phyloP scores from a whole-genome alignment of 1,140 invertebrate species.

The Gryllus bimaculatus region DNA sequence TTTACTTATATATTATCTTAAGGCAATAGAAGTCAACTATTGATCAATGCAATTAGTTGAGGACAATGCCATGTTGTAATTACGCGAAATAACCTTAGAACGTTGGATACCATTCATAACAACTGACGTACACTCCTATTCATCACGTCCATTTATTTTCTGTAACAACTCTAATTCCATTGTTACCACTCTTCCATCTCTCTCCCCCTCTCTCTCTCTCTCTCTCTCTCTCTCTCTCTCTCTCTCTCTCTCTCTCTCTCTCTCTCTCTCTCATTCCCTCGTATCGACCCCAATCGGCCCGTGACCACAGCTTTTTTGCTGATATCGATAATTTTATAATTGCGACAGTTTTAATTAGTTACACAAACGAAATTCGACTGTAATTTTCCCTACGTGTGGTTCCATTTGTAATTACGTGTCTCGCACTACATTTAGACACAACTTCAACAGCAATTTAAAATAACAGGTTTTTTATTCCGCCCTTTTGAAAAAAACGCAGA shows the following conservation, averaged over 20 bases:
- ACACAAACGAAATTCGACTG: constrained; percentile 4
- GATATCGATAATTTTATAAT: constrained; percentile 6
- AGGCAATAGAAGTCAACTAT: too few relatives aligned
- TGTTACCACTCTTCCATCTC: too few relatives aligned
- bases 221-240: too few relatives aligned
- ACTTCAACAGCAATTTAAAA: neutral
- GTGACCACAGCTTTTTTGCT: neutral
- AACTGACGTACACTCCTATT: neutral
- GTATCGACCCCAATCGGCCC: neutral
- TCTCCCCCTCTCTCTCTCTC: too few relatives aligned
- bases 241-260: too few relatives aligned
- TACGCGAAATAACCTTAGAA: too few relatives aligned
- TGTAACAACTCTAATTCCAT: neutral
- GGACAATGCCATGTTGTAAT: too few relatives aligned
- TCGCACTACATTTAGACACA: constrained; percentile 4
- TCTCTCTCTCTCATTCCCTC: neutral
- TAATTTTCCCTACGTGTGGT: neutral
- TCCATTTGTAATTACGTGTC: constrained; percentile 1
- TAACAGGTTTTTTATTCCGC: neutral
- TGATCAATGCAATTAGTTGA: too few relatives aligned
- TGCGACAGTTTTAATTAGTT: constrained; percentile 1
- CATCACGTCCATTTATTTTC: neutral
- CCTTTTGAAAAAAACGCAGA: neutral
- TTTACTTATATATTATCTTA: too few relatives aligned
- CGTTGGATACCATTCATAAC: too few relatives aligned